These are phyloP conservation scores for Zosterops borbonicus DNA, from an alignment of 2,113 vertebrate species.

Conservation along the genomic window DNA sequence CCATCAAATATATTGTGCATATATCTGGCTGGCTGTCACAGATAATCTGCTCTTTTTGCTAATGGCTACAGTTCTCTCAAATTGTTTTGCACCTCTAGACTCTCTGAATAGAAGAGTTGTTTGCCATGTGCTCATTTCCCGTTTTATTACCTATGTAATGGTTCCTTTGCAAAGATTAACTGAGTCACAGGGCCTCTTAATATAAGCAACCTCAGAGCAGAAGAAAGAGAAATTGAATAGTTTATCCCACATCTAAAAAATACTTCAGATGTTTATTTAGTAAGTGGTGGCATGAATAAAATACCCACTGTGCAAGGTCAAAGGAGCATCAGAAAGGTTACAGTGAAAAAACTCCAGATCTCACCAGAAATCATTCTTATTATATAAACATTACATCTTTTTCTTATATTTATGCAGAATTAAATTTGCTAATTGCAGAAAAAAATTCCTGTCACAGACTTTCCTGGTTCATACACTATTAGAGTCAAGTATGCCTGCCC, in stretches of 20 bases:
- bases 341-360: background rate
- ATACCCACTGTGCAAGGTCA: background rate
- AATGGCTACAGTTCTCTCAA: conserved; percentile 27
- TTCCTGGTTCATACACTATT: background rate
- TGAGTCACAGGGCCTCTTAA: background rate
- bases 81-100: conserved; percentile 24
- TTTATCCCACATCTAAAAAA: conserved; percentile 23
- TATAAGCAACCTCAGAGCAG: conserved; percentile 1
- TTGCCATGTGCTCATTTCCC: conserved; percentile 16
- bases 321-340: background rate
- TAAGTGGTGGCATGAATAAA: background rate
- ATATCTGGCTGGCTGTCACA: conserved; percentile 15
- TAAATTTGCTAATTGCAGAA: conserved; percentile 50
- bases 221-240: conserved; percentile 3
- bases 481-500: background rate
- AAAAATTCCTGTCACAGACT: conserved; percentile 14
- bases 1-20: background rate
- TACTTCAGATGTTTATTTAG: conserved; percentile 11
- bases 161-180: conserved; percentile 47
- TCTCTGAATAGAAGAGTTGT: conserved; percentile 4
- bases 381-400: background rate
- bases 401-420: conserved; percentile 21
- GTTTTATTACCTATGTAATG: conserved; percentile 4
- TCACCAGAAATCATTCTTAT: background rate
- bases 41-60: conserved; percentile 52